A percentile compares a stretch with the other conserved stretches of the same genome.
Conservation (phyloP, 2,113 vertebrate genomes). For the Willisornis vidua region DNA sequence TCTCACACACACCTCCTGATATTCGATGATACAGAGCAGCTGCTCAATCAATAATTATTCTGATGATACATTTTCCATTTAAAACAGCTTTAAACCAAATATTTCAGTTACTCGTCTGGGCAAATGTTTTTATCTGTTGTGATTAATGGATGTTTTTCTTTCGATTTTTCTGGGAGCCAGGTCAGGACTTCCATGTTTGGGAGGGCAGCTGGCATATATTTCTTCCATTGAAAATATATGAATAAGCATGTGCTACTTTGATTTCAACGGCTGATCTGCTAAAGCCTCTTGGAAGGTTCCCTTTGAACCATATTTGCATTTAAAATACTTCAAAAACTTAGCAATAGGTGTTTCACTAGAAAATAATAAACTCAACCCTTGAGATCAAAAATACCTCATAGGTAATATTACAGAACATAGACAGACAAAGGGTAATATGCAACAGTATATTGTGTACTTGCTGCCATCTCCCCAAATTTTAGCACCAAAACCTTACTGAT, state of each 20-base stretch:
- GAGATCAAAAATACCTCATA: not conserved
- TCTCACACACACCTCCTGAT: not conserved
- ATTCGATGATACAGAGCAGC: not conserved
- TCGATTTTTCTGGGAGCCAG: not conserved
- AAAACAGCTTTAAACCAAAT: not conserved
- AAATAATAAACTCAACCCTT: not conserved
- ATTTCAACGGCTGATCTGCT: not conserved
- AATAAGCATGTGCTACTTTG: not conserved
- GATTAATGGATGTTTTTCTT: not conserved
- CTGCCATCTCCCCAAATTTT: not conserved
- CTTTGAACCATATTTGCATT: not conserved
- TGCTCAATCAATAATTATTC: not conserved
- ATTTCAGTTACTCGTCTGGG: not conserved
- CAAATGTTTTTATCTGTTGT: not conserved
- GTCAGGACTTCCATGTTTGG: not conserved
- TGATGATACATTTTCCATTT: not conserved
- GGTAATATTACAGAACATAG: not conserved
- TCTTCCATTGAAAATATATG: not conserved
- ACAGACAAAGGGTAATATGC: not conserved
- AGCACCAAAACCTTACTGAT: not conserved
- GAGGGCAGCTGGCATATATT: not conserved
- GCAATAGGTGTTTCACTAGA: not conserved
- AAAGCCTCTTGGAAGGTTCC: not conserved
- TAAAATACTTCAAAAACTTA: conserved; percentile 3
- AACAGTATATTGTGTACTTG: not conserved